phyloP scores from a whole-genome alignment of 2,113 vertebrate species.

The Hippolais icterina region DNA sequence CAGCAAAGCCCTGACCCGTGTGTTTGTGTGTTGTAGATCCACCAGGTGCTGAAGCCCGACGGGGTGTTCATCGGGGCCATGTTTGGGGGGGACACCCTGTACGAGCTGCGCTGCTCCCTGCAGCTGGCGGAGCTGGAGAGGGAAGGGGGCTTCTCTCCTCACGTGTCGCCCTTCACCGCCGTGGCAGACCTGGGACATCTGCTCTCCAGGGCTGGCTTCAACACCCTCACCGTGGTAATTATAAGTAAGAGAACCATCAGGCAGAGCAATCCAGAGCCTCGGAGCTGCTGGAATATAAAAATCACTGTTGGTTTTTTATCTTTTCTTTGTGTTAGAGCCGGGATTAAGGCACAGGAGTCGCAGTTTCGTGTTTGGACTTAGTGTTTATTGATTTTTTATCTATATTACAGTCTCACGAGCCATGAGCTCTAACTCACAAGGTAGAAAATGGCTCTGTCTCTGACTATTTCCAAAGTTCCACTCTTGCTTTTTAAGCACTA shows the following conservation, averaged over 20 bases:
- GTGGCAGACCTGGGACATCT: constrained; percentile 89
- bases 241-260: background rate
- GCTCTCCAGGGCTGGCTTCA: constrained; percentile 89
- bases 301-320: background rate
- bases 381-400: too few species aligned
- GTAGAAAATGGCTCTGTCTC: too few species aligned
- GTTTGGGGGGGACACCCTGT: constrained; percentile 92
- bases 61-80: constrained; percentile 93
- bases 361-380: too few species aligned
- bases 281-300: background rate
- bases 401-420: too few species aligned
- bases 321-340: too few species aligned
- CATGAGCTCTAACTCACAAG: too few species aligned
- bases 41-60: constrained; percentile 87
- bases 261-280: background rate
- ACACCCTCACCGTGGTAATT: constrained; percentile 91
- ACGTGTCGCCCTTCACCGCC: constrained; percentile 89
- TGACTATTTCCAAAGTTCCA: too few species aligned
- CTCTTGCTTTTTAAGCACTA: too few species aligned
- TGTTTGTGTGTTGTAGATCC: constrained; percentile 76
- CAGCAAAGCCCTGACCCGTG: fast-evolving
- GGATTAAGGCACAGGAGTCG: too few species aligned
- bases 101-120: constrained; percentile 92
- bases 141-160: constrained; percentile 92
- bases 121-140: constrained; percentile 91